Conservation (phyloP, 2,888 invertebrate genomes). For the Xanthia togata region DNA sequence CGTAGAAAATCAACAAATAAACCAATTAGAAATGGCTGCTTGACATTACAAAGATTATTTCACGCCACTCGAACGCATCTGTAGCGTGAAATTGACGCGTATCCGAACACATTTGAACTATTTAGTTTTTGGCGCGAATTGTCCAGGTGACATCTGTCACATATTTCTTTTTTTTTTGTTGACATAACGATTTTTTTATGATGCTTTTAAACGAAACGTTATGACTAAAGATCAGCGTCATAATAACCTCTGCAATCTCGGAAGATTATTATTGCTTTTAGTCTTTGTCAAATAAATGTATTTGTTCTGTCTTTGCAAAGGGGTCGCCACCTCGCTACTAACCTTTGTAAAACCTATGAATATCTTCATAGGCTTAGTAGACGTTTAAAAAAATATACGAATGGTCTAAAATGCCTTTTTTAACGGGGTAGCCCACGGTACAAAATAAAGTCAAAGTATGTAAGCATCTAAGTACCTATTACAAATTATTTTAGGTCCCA, state of each 20-base stretch:
- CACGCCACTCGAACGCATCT: slow-evolving; percentile 80
- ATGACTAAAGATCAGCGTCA: too few relatives aligned
- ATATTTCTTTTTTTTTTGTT: background rate
- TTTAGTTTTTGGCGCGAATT: slow-evolving; percentile 65
- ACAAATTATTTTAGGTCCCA: background rate
- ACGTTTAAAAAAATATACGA: background rate
- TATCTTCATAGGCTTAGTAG: too few relatives aligned
- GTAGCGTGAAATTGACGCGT: slow-evolving; percentile 79
- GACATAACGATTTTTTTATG: too few relatives aligned
- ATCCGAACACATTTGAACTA: slow-evolving; percentile 69
- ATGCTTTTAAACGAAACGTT: background rate
- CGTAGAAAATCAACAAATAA: slow-evolving; percentile 66
- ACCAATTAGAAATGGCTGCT: slow-evolving; percentile 76
- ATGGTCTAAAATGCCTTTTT: background rate
- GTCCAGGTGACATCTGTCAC: slow-evolving; percentile 68
- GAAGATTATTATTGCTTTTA: background rate
- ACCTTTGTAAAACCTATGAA: background rate
- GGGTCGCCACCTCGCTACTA: too few relatives aligned
- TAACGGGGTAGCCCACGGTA: background rate
- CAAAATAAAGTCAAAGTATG: background rate
- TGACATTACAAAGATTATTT: slow-evolving; percentile 72
- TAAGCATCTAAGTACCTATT: background rate
- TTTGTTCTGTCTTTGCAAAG: background rate
- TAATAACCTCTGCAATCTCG: background rate
- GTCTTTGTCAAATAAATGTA: background rate